Base-by-base conservation (phyloP, 2,113 vertebrate species). In the Brienomyrus brachyistius region DNA sequence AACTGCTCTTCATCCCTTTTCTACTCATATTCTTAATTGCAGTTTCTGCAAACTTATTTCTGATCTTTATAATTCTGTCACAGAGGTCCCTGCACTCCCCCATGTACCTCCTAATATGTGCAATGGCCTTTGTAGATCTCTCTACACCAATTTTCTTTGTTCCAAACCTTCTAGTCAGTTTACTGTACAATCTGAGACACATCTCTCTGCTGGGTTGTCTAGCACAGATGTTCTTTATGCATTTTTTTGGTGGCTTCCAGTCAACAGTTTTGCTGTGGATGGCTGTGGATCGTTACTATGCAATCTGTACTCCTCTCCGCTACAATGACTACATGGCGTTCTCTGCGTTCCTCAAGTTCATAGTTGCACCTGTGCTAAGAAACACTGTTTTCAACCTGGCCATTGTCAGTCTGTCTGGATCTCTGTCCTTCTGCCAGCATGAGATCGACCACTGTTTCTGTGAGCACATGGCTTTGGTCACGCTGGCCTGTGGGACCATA, bases 291-390 rank as follows among this genome's bases (percentile, higher is more conserved):
- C 90, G 91, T 48, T 94, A 91, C 0, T 43, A 93, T 10, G 94
- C 94, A 48, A 92, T 95, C 89, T 95, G 94, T 66, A 89, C 89
- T 17, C 94, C 93, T 0, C 92, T 93, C 3, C 90, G 21, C 87
- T 93, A 94, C 74, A 83, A 88, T 43, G 87, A 89, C 35, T 56
- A 74, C 27, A 91, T 91, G 89, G 15, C 27, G 51, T 43, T 86
- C n/a, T 5, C 91, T 23, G 52, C 43, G 47, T 91, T 88, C 45
- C 31, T 89, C 1, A 91, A 91, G 21, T 80, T 90, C 2, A 27
- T 86, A 48, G 54, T 90, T 10, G 5, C 82, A 7, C 86, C 87
- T 13, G 10, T 88, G 8, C 17, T 91, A 1, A 89, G 91, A 89
- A 91, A 90, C 66, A 13, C 88, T 3, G 21, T 84, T 1, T 27